Base-by-base conservation (phyloP, 2,888 invertebrate species). In the Ophion costatus region DNA sequence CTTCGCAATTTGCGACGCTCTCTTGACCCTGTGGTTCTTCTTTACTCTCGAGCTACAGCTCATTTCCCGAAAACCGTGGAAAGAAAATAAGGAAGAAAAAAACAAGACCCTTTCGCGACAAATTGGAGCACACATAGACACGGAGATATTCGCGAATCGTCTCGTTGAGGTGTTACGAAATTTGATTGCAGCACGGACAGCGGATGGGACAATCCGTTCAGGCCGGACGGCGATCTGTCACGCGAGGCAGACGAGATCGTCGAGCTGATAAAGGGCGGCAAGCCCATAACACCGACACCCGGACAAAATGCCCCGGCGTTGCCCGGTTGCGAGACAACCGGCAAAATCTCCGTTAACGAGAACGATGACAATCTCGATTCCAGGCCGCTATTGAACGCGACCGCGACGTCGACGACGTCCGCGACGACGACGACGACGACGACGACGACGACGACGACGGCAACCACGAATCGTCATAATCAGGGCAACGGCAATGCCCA, bases 131-230 rank as follows among this genome's bases (percentile, higher is more conserved):
- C 9, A 38, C 7, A 38, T 0, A 4, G 14, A n/a, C 56, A n/a
- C 56, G 4, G 14, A 1, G n/a, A 56, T 0, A 11, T 11, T 59
- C 17, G 20, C 9, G 59, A 20, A 11, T 2, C 10, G 22, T 22
- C 59, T 20, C 9, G 22, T 59, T 59, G 1, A 38, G 9, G 20
- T 59, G 45, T 17, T n/a, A 7, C 33, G 11, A 75, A 82, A 69
- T 73, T 33, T 87, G 63, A 89, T 95, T 95, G 20, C 95, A 99
- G 98, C 94, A 97, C 97, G 94, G 98, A 98, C 94, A 98, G 98
- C 93, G 98, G 98, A 88, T 98, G 98, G 97, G 99, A 99, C 94
- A 99, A 99, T 94, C 99, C 99, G 82, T 99, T 99, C 95, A 96
- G 98, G 93, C 98, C 98, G 42, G 99, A 98, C 91, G 98, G 99